Conservation (phyloP, 2,797 vertebrate genomes). For the Echiichthys vipera region DNA sequence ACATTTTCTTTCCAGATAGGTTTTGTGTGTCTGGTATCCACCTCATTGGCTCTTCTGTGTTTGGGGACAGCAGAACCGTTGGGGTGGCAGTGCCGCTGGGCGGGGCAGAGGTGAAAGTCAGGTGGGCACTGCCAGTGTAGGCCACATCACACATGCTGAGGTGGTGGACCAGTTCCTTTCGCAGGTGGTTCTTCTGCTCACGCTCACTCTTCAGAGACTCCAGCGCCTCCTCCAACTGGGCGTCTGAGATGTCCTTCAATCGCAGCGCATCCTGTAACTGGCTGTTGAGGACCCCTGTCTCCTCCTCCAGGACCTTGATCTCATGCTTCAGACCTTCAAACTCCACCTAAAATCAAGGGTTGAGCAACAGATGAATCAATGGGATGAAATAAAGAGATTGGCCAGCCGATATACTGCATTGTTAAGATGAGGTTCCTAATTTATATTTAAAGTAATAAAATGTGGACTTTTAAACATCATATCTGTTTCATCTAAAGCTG, state of each 20-base stretch:
- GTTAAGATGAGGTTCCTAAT: not conserved
- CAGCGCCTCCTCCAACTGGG: slow-evolving; percentile 94
- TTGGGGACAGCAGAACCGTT: slow-evolving; percentile 80
- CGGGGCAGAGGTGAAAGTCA: slow-evolving; percentile 89
- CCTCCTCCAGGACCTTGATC: slow-evolving; percentile 96
- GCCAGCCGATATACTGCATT: not conserved
- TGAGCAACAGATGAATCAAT: not conserved
- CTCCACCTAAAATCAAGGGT: slow-evolving; percentile 89
- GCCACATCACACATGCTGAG: slow-evolving; percentile 92
- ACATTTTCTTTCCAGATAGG: not conserved
- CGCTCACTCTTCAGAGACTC: slow-evolving; percentile 94
- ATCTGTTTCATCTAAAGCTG: too few species aligned
- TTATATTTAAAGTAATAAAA: too few species aligned
- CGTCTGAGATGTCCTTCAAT: slow-evolving; percentile 93
- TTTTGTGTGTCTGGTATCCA: slow-evolving; percentile 20
- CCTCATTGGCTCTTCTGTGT: slow-evolving; percentile 73
- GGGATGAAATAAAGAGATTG: not conserved
- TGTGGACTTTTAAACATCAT: too few species aligned
- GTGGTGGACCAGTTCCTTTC: slow-evolving; percentile 94
- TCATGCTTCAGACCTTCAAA: slow-evolving; percentile 98
- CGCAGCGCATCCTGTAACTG: slow-evolving; percentile 94
- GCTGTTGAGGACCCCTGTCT: slow-evolving; percentile 91
- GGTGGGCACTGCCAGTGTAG: slow-evolving; percentile 88
- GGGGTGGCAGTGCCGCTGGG: slow-evolving; percentile 86
- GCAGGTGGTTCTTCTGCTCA: slow-evolving; percentile 93